phyloP scores from a whole-genome alignment of 2,797 vertebrate genomes.

The Synaphobranchus kaupii region DNA sequence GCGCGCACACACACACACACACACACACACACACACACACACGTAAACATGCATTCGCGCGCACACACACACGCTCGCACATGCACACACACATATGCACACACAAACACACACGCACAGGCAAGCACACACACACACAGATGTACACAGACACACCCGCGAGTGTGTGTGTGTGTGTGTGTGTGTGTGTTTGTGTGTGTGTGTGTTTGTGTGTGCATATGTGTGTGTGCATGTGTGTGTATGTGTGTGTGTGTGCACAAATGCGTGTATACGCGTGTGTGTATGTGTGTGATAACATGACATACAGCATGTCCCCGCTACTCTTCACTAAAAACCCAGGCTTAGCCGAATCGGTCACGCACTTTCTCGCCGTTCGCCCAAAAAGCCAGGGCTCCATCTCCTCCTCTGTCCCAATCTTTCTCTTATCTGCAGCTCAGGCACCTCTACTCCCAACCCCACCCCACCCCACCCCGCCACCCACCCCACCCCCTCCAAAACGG shows the following conservation, averaged over 20 bases:
- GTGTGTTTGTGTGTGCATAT: no score
- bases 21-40: neutral
- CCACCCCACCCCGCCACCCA: no score
- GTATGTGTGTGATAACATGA: neutral
- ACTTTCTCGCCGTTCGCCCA: conserved; percentile 25
- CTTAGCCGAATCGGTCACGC: neutral
- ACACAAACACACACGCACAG: neutral
- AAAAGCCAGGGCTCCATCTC: conserved; percentile 33
- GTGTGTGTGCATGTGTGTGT: no score
- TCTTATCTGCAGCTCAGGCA: conserved; percentile 46
- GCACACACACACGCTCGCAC: neutral
- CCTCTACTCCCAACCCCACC: neutral
- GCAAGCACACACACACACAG: neutral
- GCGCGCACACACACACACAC: neutral
- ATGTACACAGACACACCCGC: no score
- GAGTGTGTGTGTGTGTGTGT: no score
- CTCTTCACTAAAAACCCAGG: neutral
- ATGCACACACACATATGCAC: neutral
- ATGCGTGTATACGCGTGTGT: no score
- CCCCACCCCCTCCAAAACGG: neutral
- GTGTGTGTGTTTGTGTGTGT: no score
- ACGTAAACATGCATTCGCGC: neutral
- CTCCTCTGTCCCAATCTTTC: conserved; percentile 43
- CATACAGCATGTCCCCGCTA: neutral
- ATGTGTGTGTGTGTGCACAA: no score